Conservation (phyloP, 2,113 vertebrate species). For the Podarcis muralis region DNA sequence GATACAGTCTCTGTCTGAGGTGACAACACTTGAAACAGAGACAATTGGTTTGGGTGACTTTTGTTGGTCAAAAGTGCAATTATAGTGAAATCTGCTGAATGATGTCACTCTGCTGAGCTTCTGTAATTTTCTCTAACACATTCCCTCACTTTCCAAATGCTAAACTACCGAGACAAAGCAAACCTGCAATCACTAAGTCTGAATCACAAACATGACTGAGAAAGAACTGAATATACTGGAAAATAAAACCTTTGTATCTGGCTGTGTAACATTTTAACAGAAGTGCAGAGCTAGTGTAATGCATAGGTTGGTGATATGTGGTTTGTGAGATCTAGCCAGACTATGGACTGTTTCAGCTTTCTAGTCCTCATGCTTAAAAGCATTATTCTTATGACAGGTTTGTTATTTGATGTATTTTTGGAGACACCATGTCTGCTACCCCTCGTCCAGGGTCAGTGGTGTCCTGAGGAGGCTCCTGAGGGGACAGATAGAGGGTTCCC, state of each 20-base stretch:
- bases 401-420: background rate
- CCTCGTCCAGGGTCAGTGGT: background rate
- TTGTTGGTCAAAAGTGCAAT: background rate
- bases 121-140: background rate
- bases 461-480: too few relatives aligned
- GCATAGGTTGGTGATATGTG: background rate
- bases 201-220: background rate
- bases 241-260: background rate
- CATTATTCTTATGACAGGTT: background rate
- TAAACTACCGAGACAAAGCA: background rate
- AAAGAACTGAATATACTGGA: background rate
- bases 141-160: background rate
- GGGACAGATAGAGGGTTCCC: too few relatives aligned
- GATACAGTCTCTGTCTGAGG: background rate
- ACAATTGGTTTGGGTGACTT: background rate
- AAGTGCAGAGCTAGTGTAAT: background rate
- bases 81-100: background rate
- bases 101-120: rapidly evolving
- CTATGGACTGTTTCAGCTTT: background rate
- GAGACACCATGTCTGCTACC: too few relatives aligned
- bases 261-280: background rate
- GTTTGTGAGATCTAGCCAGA: background rate
- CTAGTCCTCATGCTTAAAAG: background rate
- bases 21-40: rapidly evolving
- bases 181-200: background rate